A percentile compares a stretch with the other conserved stretches of the same genome.
Evolutionary conservation across 1,140 invertebrate species (phyloP).

Genomic region (Apocrypta bakeri): DNA sequence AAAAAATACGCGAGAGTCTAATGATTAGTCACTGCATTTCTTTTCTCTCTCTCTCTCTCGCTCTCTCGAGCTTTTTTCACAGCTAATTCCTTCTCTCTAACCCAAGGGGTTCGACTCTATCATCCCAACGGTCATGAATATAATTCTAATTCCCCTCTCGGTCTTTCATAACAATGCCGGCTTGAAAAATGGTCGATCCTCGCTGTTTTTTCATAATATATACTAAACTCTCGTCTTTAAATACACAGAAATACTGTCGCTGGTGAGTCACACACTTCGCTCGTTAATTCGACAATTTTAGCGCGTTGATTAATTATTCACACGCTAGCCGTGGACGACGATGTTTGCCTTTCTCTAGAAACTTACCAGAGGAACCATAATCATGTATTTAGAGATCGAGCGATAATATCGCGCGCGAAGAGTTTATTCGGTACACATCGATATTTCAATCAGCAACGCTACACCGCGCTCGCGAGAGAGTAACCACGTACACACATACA

Average conservation of each 20-base stretch:
- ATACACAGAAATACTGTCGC: neutral
- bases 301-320: neutral
- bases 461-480: too few relatives aligned
- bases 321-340: neutral
- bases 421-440: constrained; percentile 1
- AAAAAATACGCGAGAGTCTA: neutral
- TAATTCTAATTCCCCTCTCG: constrained; percentile 16
- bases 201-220: neutral
- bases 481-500: too few relatives aligned
- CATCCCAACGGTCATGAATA: constrained; percentile 15
- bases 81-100: constrained; percentile 1
- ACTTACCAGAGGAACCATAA: neutral
- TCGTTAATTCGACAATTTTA: neutral
- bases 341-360: neutral
- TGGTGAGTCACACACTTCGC: neutral
- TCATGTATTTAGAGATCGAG: neutral
- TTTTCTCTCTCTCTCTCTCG: neutral
- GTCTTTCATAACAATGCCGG: constrained; percentile 8
- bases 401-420: neutral
- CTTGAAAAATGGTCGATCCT: constrained; percentile 1
- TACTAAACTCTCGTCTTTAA: neutral
- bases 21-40: constrained; percentile 21
- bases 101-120: constrained; percentile 25
- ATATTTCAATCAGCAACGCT: neutral
- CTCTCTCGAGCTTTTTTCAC: neutral